Evolutionary conservation across 2,113 vertebrate genomes (phyloP).

Genomic region (Opisthocomus hoazin): DNA sequence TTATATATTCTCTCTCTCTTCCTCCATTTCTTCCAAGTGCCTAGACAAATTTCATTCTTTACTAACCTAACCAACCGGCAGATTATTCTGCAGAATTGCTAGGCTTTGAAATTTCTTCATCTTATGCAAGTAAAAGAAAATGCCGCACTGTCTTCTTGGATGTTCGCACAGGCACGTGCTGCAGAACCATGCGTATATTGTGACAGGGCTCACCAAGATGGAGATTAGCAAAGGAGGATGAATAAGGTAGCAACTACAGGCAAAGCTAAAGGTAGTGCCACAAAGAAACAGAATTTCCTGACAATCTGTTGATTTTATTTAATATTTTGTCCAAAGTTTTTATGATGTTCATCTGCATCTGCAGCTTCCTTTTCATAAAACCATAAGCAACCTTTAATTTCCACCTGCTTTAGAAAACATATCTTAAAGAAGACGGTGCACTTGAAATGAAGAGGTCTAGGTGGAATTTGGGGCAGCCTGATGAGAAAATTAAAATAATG

Average conservation of each 20-base stretch:
- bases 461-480: background rate
- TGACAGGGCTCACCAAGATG: background rate
- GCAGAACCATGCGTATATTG: background rate
- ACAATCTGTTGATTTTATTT: background rate
- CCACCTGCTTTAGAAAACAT: background rate
- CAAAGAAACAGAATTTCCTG: background rate
- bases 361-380: background rate
- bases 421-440: background rate
- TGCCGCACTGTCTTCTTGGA: background rate
- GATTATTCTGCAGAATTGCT: background rate
- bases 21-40: background rate
- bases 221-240: background rate
- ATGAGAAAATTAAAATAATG: background rate
- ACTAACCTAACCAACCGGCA: background rate
- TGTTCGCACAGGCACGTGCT: background rate
- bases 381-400: background rate
- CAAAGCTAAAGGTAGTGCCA: background rate
- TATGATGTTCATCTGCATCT: background rate
- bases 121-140: background rate
- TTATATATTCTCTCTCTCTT: background rate
- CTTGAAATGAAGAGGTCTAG: background rate
- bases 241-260: background rate
- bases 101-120: background rate
- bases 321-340: background rate
- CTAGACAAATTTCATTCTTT: background rate